Percentiles rank a stretch among this genome's conserved stretches.
Conservation (phyloP, 2,113 vertebrate genomes). For the Campylomormyrus tamandua region DNA sequence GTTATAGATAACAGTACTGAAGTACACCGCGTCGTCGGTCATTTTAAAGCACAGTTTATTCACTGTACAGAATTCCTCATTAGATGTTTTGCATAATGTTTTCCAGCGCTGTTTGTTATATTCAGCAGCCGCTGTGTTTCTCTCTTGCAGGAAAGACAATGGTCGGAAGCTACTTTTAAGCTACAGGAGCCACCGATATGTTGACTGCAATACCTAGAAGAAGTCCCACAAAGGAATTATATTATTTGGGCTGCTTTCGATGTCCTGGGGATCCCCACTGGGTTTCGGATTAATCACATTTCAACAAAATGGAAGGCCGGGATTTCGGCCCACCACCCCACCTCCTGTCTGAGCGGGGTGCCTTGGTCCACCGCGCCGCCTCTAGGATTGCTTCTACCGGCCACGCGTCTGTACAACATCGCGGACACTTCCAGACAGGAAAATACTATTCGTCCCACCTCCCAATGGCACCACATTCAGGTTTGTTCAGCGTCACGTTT, state of each 20-base stretch:
- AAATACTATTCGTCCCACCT: slow-evolving; percentile 93
- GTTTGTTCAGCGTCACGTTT: slow-evolving; percentile 56
- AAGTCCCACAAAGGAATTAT: slow-evolving; percentile 58
- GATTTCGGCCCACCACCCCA: slow-evolving; percentile 88
- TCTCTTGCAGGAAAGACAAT: slow-evolving; percentile 60
- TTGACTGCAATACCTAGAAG: slow-evolving; percentile 58
- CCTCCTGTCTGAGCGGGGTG: slow-evolving; percentile 82
- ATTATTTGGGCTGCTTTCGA: slow-evolving; percentile 61
- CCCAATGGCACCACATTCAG: slow-evolving; percentile 92
- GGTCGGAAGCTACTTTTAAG: slow-evolving; percentile 56
- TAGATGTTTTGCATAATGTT: background rate
- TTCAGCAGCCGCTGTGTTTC: slow-evolving; percentile 30
- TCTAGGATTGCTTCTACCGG: slow-evolving; percentile 77
- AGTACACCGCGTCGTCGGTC: background rate
- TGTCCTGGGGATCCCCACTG: slow-evolving; percentile 49
- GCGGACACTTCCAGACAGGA: slow-evolving; percentile 81
- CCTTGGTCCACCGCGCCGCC: slow-evolving; percentile 78
- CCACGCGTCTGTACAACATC: slow-evolving; percentile 76
- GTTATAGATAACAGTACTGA: background rate
- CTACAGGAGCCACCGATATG: slow-evolving; percentile 55
- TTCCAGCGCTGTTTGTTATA: background rate
- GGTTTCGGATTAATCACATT: slow-evolving; percentile 62
- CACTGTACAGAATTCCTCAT: background rate
- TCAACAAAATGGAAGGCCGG: slow-evolving; percentile 82
- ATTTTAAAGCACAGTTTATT: background rate